Base-by-base conservation (phyloP, 2,888 invertebrate species). In the Phortica okadai region DNA sequence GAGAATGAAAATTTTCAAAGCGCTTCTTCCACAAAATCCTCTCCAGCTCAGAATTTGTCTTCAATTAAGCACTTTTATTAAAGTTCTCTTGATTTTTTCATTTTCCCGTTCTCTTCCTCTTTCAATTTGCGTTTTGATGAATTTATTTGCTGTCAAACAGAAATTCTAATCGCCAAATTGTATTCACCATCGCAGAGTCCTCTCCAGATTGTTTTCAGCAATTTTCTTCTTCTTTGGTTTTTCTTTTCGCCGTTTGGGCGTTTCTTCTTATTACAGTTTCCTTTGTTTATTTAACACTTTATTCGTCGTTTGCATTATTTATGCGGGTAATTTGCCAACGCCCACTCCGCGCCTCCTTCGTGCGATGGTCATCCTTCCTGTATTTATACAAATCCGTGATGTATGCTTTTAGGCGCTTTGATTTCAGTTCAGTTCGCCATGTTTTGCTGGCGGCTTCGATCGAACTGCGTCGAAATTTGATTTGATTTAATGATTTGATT, bases 401-500 rank as follows among this genome's bases (percentile, higher is more conserved):
- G 11, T 50, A 16, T 21, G 16, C 16, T 50, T 50, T 50, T 25
- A 21, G 50, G 50, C 42, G 69, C 25, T 41, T 50, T 50, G 69
- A 50, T 50, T n/a, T n/a, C n/a, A n/a, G n/a, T 50, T 45, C 8
- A 62, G 59, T 62, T 62, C 25, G 21, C 33, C 33, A 33, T 3
- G 33, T 33, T 33, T 33, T 33, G 33, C 50, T 50, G 50, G 10
- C 14, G 50, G 14, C 50, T 50, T 50, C 50, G 50, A 62, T 62
- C 21, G n/a, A 67, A 67, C n/a, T 42, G 42, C n/a, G 67, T 62
- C 10, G 59, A 3, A 1, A 67, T 67, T 44, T 44, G 67, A 67
- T 67, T 67, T 67, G 67, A 41, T 66, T 41, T 6, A 66, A 67
- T 67, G n/a, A 67, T 67, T 67, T 67, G 67, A 67, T 67, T 67